Evolutionary conservation across 2,888 invertebrate genomes (phyloP), one percentile per base, ranked within the genome.

Genomic region (Lymantria monacha): DNA sequence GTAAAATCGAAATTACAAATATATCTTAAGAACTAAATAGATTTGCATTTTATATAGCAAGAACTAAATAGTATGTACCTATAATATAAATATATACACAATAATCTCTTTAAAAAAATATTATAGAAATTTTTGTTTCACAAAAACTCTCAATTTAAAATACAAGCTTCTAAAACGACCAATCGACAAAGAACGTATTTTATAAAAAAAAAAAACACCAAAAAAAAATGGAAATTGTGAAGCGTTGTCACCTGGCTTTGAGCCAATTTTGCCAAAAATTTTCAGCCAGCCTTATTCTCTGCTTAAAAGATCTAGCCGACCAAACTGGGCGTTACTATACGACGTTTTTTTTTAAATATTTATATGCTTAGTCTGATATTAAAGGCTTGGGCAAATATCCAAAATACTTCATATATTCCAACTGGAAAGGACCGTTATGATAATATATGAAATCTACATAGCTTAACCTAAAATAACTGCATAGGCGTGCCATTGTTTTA

Each of bases 301-400:
- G 55, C 58, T 65, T 64, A 65, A 67, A 53, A 56, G 51, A 53
- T 64, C 65, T 62, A 64, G 58, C 68, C 61, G 58, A 61, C 55
- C 44, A 50, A 55, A 44, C 47, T 49, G 33, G 30, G 49, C 51
- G 51, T 60, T 63, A 61, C 61, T 63, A 64, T 53, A 56, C 43
- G 51, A 55, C 48, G 48, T 51, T 54, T 42, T 44, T 44, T 65
- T 50, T 36, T 1, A 38, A 41, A 49, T 48, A 49, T 53, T 42
- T 53, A 60, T 48, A 33, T 33, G 10, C 7, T 46, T 54, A 10
- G n/a, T 22, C 31, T 51, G 44, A 47, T 46, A 45, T 38, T 31
- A 48, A 48, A 38, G 11, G n/a, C 8, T 10, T 49, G 42, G 40
- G 48, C 38, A 48, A 1, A 31, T 8, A 22, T 48, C 44, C 48